Conservation (phyloP, 2,113 vertebrate species). For the Sapayoa aenigma region DNA sequence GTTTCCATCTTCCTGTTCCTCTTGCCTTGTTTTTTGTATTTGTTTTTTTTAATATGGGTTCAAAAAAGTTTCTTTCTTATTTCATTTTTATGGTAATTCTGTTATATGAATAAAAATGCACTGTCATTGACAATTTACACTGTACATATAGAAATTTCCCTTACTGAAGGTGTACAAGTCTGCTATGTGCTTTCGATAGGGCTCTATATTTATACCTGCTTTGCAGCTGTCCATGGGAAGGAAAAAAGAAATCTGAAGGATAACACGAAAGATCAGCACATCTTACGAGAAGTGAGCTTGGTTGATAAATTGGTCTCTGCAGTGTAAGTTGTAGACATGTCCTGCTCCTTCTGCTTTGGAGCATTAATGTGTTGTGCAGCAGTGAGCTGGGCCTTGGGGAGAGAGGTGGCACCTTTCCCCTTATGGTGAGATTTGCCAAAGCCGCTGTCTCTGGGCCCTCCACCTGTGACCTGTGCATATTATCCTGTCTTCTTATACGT, state of each 20-base stretch:
- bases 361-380: not conserved
- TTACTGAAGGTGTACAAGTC: not conserved
- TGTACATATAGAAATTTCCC: not conserved
- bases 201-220: not conserved
- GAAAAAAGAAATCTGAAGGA: not conserved
- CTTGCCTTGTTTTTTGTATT: not conserved
- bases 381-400: not conserved
- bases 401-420: not conserved
- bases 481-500: not conserved
- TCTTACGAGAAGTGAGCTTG: not conserved
- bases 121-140: not conserved
- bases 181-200: not conserved
- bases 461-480: rapidly evolving
- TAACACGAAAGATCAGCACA: not conserved
- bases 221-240: not conserved
- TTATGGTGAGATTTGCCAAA: not conserved
- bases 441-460: not conserved
- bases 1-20: not conserved
- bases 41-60: not conserved
- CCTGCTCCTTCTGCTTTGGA: not conserved
- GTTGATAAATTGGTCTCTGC: not conserved
- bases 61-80: not conserved
- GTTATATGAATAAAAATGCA: not conserved
- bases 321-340: not conserved
- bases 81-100: not conserved